Percentiles rank a stretch among this genome's conserved stretches.
phyloP scores from a whole-genome alignment of 2,113 vertebrate species.

The Chinchilla lanigera region DNA sequence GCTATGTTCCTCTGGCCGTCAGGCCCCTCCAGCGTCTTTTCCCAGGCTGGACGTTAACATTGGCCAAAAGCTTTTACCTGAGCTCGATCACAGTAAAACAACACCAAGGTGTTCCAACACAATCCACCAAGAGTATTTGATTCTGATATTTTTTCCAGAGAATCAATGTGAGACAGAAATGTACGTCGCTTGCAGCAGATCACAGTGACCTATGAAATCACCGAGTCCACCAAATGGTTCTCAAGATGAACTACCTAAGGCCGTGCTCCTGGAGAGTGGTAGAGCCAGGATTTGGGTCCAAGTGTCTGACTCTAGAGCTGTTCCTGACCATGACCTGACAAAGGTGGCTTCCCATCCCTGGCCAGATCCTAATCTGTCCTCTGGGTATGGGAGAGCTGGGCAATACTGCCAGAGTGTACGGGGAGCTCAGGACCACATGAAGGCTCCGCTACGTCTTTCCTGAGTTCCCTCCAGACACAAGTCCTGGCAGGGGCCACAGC shows the following conservation, averaged over 20 bases:
- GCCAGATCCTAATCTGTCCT: neutral
- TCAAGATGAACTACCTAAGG: neutral
- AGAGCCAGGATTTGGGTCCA: neutral
- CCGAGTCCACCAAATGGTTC: neutral
- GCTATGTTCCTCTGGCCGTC: neutral
- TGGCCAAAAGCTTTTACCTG: neutral
- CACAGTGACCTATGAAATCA: neutral
- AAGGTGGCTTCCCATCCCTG: neutral
- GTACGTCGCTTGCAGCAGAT: neutral
- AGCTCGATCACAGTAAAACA: neutral
- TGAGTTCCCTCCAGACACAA: neutral
- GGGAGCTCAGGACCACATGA: neutral
- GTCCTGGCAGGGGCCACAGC: neutral
- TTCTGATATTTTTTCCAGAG: neutral
- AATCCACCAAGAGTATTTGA: neutral
- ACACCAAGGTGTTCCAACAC: neutral
- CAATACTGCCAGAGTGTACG: neutral
- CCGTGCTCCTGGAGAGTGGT: neutral
- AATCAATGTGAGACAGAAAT: neutral
- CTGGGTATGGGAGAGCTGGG: neutral
- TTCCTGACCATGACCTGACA: no score
- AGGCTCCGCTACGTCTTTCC: neutral
- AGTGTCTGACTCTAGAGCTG: neutral
- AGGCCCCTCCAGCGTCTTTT: neutral
- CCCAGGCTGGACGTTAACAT: neutral